Evolutionary conservation across 2,797 vertebrate genomes (phyloP).

Genomic region (Zonotrichia albicollis): DNA sequence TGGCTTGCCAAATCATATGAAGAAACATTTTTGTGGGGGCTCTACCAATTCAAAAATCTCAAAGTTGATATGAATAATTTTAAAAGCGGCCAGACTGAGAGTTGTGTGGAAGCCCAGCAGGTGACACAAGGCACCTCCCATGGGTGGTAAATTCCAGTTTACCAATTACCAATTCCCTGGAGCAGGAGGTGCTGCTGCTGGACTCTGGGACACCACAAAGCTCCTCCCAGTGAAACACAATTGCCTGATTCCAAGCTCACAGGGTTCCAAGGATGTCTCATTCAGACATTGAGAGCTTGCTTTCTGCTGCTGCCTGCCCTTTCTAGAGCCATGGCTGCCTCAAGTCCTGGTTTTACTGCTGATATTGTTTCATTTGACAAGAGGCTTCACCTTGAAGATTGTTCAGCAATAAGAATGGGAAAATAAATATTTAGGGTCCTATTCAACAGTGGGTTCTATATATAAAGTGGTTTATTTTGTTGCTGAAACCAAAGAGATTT

Average conservation of each 20-base stretch:
- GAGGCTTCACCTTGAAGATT: conserved; percentile 38
- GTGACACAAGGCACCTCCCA: neutral
- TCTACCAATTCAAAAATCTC: neutral
- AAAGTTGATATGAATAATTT: accelerated
- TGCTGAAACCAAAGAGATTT: conserved; percentile 24
- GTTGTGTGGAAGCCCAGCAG: neutral
- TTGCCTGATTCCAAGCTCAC: neutral
- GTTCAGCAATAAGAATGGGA: conserved; percentile 3
- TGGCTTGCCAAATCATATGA: neutral
- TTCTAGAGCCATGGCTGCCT: neutral
- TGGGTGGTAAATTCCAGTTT: no score
- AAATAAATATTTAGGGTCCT: conserved; percentile 50
- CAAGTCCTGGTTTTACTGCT: neutral
- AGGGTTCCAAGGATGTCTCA: neutral
- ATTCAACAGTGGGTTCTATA: conserved; percentile 28
- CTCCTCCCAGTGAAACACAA: neutral
- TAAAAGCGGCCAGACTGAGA: neutral
- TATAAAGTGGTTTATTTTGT: conserved; percentile 55
- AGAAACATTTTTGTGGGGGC: neutral
- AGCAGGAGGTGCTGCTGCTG: neutral
- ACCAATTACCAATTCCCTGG: neutral
- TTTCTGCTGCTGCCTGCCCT: neutral
- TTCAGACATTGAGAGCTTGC: neutral
- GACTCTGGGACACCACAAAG: neutral
- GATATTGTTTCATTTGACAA: neutral